A percentile compares a stretch with the other conserved stretches of the same genome.
These are phyloP conservation scores for Noctua pronuba DNA, from an alignment of 2,888 invertebrate species.

Conservation along the genomic window DNA sequence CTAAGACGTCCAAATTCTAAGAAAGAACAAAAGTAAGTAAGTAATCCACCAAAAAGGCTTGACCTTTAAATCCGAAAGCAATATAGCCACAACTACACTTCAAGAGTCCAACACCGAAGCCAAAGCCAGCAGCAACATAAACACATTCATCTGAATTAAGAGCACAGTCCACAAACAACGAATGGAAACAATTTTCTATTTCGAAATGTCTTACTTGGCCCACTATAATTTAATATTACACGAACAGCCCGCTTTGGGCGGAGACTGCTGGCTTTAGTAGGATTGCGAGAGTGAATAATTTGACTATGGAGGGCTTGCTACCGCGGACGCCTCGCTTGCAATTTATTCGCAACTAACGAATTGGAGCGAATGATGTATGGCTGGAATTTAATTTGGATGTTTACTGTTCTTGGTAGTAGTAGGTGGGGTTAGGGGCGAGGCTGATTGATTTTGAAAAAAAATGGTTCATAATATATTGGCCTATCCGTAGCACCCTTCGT, in stretches of 20 bases:
- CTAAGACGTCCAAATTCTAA: slow-evolving; percentile 12
- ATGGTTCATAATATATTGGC: neutral
- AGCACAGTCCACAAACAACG: slow-evolving; percentile 70
- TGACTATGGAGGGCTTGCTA: slow-evolving; percentile 84
- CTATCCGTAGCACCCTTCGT: neutral
- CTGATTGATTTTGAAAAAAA: slow-evolving; percentile 34
- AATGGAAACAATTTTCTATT: slow-evolving; percentile 84
- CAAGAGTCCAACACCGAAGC: slow-evolving; percentile 10
- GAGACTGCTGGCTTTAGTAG: slow-evolving; percentile 84
- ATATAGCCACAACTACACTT: slow-evolving; percentile 3
- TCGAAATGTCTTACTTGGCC: slow-evolving; percentile 85
- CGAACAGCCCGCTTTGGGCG: slow-evolving; percentile 76
- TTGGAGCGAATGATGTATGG: slow-evolving; percentile 77
- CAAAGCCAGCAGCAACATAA: slow-evolving; percentile 59
- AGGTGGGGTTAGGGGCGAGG: slow-evolving; percentile 23
- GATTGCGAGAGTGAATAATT: slow-evolving; percentile 89
- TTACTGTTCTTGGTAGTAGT: slow-evolving; percentile 50
- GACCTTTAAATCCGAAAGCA: slow-evolving; percentile 18
- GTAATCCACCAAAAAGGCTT: slow-evolving; percentile 18
- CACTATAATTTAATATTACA: slow-evolving; percentile 90
- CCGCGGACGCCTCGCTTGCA: slow-evolving; percentile 78
- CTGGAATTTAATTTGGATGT: slow-evolving; percentile 75
- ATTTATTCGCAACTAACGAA: slow-evolving; percentile 84
- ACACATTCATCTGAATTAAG: slow-evolving; percentile 71
- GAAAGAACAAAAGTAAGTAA: slow-evolving; percentile 18